phyloP scores from a whole-genome alignment of 2,888 invertebrate species.

The Malthinus flaveolus region DNA sequence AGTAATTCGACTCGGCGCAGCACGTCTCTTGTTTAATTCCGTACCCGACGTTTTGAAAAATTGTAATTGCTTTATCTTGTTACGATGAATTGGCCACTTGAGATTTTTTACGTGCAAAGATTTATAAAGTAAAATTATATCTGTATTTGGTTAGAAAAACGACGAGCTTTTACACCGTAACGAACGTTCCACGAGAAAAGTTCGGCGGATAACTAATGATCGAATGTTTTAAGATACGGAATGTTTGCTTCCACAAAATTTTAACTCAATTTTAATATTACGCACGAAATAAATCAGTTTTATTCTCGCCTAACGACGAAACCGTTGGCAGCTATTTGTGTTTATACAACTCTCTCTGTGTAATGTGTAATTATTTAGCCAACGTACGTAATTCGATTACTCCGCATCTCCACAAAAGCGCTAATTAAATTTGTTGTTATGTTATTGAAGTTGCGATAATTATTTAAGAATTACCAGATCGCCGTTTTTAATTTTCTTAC shows the following conservation, averaged over 20 bases:
- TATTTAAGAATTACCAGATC: no score
- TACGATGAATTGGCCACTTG: constrained; percentile 52
- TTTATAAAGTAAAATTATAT: constrained; percentile 39
- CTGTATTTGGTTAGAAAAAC: constrained; percentile 20
- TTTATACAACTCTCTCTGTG: no score
- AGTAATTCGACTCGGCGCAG: constrained; percentile 41
- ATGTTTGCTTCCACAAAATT: not conserved
- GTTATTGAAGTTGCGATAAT: no score
- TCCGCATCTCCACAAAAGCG: no score
- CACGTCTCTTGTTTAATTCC: constrained; percentile 51
- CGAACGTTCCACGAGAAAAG: constrained; percentile 2
- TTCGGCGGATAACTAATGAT: constrained; percentile 1
- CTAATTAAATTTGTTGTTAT: no score
- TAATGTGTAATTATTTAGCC: no score
- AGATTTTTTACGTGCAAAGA: constrained; percentile 51
- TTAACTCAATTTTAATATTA: constrained; percentile 4
- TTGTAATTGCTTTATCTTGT: constrained; percentile 54
- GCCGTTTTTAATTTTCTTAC: no score
- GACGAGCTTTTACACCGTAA: constrained; percentile 8
- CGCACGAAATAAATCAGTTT: no score
- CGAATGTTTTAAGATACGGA: not conserved
- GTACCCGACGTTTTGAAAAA: constrained; percentile 52
- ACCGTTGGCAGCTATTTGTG: no score
- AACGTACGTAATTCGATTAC: no score
- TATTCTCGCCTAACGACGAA: no score